phyloP scores from a whole-genome alignment of 2,113 vertebrate genomes.

The Alethe castanea region DNA sequence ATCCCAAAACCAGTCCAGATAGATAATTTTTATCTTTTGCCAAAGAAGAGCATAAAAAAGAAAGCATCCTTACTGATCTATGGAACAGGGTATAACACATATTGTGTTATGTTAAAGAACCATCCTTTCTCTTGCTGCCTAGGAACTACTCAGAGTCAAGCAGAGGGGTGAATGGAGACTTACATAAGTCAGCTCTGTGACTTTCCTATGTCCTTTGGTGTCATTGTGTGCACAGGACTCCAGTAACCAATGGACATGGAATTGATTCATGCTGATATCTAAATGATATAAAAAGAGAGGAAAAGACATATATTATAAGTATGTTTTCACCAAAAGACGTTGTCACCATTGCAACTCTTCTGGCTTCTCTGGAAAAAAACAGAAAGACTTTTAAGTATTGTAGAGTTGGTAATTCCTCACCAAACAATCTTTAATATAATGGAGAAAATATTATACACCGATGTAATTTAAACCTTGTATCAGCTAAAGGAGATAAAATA shows the following conservation, averaged over 20 bases:
- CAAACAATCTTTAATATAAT: not conserved
- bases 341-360: not conserved
- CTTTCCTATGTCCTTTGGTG: constrained; percentile 76
- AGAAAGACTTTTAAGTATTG: not conserved
- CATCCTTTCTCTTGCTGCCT: not conserved
- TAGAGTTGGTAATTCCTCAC: not conserved
- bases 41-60: not conserved
- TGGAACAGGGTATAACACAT: not conserved
- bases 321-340: not conserved
- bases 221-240: constrained; percentile 87
- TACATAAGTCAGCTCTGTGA: constrained; percentile 80
- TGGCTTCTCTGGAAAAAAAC: not conserved
- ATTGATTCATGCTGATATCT: constrained; percentile 78
- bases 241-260: constrained; percentile 87
- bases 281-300: not conserved
- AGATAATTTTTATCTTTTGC: not conserved
- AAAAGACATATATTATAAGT: not conserved
- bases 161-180: not conserved
- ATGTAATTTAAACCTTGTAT: not conserved
- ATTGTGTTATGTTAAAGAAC: not conserved
- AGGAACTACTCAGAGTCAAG: not conserved
- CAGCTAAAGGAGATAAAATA: not conserved
- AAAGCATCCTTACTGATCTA: not conserved
- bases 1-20: not conserved
- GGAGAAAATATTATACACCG: not conserved